Base-by-base conservation (phyloP, 2,888 invertebrate genomes). In the Aphidius colemani region DNA sequence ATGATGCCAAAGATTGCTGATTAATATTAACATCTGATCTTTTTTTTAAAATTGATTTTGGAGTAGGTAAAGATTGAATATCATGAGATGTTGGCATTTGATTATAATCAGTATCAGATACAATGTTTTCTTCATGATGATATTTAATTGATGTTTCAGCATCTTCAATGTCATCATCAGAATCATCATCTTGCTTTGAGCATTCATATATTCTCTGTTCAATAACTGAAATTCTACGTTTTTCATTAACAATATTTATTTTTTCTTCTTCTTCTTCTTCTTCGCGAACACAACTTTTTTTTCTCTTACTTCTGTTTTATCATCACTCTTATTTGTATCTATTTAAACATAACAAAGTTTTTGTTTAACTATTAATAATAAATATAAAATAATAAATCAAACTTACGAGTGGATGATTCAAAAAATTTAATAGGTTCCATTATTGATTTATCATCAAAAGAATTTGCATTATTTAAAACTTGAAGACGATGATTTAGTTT, bases 1-100 rank as follows among this genome's bases (percentile, higher is more conserved):
- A 61, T 46, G 63, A n/a, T 45, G 53, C 48, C 58, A 61, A 44
- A 11, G 48, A 61, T n/a, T 18, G 50, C 11, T 61, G 48, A 11
- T 39, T 18, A 40, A 59, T 39, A 61, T 75, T 71, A 53, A 30
- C 30, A 30, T 74, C 72, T 0, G 71, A 63, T 8, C 76, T 73
- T 65, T 72, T 73, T 65, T 81, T 82, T 10, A 81, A 71, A 59
- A 81, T 81, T 10, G 81, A 79, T 57, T 78, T 81, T 6, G 78
- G 77, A 48, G 70, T 72, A 1, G 66, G 67, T 56, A 75, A 73
- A 45, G 73, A 63, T 60, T 69, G 78, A 67, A 81, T 74, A 65
- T 81, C 80, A 49, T 64, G 58, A 7, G 81, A 81, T 13, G 72
- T 75, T 45, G 69, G 62, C 41, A 80, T 73, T 3, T 48, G n/a